Base-by-base conservation (phyloP, 2,888 invertebrate species). In the Ephialtes manifestator region DNA sequence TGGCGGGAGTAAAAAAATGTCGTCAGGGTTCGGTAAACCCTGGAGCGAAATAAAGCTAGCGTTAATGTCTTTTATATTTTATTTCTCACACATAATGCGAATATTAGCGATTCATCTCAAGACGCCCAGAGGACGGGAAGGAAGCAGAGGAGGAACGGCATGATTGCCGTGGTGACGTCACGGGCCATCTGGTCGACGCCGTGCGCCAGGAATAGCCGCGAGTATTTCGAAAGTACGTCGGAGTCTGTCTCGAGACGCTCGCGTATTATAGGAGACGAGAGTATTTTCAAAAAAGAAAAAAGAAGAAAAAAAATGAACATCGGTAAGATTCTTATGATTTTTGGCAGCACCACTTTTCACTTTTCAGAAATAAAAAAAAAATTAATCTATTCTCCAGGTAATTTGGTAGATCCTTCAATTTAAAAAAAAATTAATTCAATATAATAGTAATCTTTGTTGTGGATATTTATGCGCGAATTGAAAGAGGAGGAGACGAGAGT, bases 101-200 rank as follows among this genome's bases (percentile, higher is more conserved):
- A 51, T 65, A 35, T 53, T 24, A 15, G 11, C 48, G 24, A 76
- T 53, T 76, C 39, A 53, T 39, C 24, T 1, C 15, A 31, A 18
- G 51, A 63, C 65, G 20, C 13, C n/a, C 2, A 39, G 39, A 39
- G 11, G 35, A 35, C n/a, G 74, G 43, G 53, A 76, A 39, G 51
- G 35, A 53, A 48, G 63, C 31, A 18, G 8, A 43, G 24, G 39
- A 43, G 13, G 53, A 35, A 18, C 24, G 53, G 55, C 24, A 28
- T 28, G 10, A 74, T 74, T 43, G 63, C 28, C 74, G 51, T 20
- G 55, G 83, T 88, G 89, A 90, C 89, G 88, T 89, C 89, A 88
- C 79, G 77, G 78, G 89, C 90, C 90, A 91, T 90, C 90, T 90
- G 90, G 87, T 87, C 84, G 85, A 82, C 76, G 87, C 81, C 86